These are phyloP conservation scores for Cheilosia impressa DNA, from an alignment of 2,888 invertebrate genomes.

Conservation along the genomic window DNA sequence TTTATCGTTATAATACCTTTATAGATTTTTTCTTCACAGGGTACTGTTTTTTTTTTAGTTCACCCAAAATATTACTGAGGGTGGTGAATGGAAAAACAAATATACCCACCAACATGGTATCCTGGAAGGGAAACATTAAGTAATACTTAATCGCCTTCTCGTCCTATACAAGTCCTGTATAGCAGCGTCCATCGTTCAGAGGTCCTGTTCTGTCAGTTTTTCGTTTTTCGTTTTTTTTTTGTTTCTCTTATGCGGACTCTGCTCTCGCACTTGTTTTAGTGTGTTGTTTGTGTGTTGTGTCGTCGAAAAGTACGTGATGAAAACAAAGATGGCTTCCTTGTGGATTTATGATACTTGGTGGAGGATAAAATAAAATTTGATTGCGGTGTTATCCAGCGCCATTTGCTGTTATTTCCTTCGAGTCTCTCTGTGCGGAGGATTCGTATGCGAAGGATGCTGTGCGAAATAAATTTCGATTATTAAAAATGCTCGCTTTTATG, in stretches of 20 bases:
- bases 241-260: conserved; percentile 23
- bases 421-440: neutral
- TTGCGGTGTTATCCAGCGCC: conserved; percentile 71
- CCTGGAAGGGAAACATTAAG: conserved; percentile 71
- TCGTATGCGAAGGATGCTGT: conserved; percentile 11
- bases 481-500: conserved; percentile 62
- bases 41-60: conserved; percentile 37
- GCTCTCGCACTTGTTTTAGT: conserved; percentile 18
- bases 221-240: neutral
- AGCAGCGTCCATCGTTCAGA: neutral
- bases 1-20: conserved; percentile 75
- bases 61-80: conserved; percentile 35
- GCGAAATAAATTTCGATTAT: conserved; percentile 70
- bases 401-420: conserved; percentile 40
- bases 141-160: conserved; percentile 72
- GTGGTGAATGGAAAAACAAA: conserved; percentile 58
- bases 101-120: conserved; percentile 64
- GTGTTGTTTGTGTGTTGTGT: conserved; percentile 57
- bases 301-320: conserved; percentile 64
- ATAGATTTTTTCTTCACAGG: conserved; percentile 59
- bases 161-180: conserved; percentile 5
- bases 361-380: conserved; percentile 71
- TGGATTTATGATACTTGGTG: conserved; percentile 70
- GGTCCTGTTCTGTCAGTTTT: conserved; percentile 36
- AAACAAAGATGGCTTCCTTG: conserved; percentile 75